Evolutionary conservation across 2,888 invertebrate species (phyloP).

Genomic region (Unio delphinus): DNA sequence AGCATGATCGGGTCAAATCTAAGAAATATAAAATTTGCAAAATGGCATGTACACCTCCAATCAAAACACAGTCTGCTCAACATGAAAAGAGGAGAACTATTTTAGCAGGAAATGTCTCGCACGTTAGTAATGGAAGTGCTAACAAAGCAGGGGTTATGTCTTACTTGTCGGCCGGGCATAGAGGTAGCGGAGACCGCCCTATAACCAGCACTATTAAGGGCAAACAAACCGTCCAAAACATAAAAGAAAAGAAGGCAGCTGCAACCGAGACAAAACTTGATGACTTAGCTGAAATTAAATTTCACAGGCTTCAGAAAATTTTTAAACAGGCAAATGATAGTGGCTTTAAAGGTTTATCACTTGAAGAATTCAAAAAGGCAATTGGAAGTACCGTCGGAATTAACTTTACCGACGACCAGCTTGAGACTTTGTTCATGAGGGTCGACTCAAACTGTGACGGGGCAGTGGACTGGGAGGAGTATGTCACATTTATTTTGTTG

Average conservation of each 20-base stretch:
- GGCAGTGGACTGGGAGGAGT: slow-evolving; percentile 81
- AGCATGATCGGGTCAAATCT: no score
- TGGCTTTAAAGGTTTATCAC: slow-evolving; percentile 48
- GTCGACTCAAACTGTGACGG: slow-evolving; percentile 75
- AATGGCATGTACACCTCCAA: no score
- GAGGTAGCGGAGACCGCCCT: no score
- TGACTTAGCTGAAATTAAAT: slow-evolving; percentile 20
- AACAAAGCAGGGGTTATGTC: not conserved
- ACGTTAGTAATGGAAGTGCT: not conserved
- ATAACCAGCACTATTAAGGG: no score
- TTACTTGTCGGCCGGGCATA: no score
- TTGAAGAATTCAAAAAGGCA: slow-evolving; percentile 60
- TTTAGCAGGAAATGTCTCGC: not conserved
- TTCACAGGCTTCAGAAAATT: slow-evolving; percentile 40
- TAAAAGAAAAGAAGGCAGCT: not conserved
- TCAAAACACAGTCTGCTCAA: no score
- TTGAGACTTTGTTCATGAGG: slow-evolving; percentile 65
- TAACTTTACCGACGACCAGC: slow-evolving; percentile 54
- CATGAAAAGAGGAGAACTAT: not conserved
- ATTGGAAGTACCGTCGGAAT: slow-evolving; percentile 53
- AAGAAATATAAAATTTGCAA: no score
- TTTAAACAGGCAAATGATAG: slow-evolving; percentile 55
- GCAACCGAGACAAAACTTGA: slow-evolving; percentile 23
- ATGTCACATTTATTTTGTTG: slow-evolving; percentile 82
- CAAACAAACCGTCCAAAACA: slow-evolving; percentile 7